These are phyloP conservation scores for Cataglyphis albicans DNA, from an alignment of 2,888 invertebrate species.

Conservation along the genomic window DNA sequence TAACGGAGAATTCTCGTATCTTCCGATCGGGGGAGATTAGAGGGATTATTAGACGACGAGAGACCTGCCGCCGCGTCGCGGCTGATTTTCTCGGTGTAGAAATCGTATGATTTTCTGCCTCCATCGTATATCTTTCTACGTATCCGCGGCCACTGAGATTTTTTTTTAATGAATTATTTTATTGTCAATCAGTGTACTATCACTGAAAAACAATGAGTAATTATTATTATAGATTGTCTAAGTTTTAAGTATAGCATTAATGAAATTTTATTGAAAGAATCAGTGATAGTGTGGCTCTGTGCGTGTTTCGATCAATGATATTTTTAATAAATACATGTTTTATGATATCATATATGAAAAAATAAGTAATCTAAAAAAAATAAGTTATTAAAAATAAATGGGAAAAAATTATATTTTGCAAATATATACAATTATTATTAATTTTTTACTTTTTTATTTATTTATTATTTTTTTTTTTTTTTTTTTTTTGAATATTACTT, in stretches of 20 bases:
- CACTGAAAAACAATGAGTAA: background rate
- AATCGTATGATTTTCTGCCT: constrained; percentile 39
- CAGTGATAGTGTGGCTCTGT: background rate
- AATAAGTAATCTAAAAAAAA: background rate
- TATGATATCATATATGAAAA: background rate
- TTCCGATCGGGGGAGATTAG: constrained; percentile 77
- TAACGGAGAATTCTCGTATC: constrained; percentile 71
- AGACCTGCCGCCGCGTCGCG: constrained; percentile 34
- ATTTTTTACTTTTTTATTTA: background rate
- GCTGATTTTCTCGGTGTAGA: constrained; percentile 65
- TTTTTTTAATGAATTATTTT: background rate
- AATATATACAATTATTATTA: background rate
- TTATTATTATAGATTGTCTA: background rate
- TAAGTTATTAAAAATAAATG: background rate
- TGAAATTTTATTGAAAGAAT: background rate
- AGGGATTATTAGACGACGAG: constrained; percentile 63
- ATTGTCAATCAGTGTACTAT: background rate
- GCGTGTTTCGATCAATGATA: background rate
- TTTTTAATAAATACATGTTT: background rate
- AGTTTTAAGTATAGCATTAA: background rate
- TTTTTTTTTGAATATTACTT: background rate
- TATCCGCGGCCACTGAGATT: constrained; percentile 13
- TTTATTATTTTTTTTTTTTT: no score
- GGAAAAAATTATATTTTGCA: background rate
- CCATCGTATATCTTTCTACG: constrained; percentile 60